phyloP scores from a whole-genome alignment of 2,797 vertebrate genomes.

The Pseudochirops corinnae region DNA sequence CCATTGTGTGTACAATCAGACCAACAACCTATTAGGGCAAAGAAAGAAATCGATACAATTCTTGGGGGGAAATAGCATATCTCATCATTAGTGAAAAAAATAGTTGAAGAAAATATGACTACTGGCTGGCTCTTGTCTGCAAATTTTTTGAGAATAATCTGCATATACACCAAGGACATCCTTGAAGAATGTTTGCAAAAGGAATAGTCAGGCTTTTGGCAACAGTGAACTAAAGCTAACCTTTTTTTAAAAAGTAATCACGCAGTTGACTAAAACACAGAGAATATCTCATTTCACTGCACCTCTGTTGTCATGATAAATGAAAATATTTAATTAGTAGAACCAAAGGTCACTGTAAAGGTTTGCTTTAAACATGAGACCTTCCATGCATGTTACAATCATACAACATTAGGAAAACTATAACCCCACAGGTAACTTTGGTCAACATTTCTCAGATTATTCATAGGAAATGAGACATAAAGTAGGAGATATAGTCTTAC shows the following conservation, averaged over 20 bases:
- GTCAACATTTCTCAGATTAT: background rate
- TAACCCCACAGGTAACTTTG: background rate
- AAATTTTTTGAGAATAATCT: background rate
- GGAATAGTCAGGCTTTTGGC: background rate
- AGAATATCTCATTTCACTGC: background rate
- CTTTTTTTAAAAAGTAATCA: background rate
- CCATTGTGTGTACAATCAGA: background rate
- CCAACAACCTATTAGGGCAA: background rate
- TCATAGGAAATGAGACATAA: background rate
- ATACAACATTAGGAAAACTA: background rate
- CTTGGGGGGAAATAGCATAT: background rate
- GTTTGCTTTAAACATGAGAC: background rate
- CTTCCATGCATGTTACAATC: background rate
- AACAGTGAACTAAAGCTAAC: background rate
- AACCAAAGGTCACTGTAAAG: background rate
- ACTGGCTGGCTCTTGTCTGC: background rate
- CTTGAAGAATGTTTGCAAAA: background rate
- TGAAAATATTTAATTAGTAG: background rate
- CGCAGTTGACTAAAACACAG: background rate
- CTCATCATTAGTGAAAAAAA: background rate
- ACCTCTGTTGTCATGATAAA: background rate
- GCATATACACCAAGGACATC: background rate
- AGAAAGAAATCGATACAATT: background rate
- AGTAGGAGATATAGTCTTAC: background rate
- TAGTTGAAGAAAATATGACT: background rate